Base-by-base conservation (phyloP, 2,888 invertebrate genomes). In the Dynastes hyllus region DNA sequence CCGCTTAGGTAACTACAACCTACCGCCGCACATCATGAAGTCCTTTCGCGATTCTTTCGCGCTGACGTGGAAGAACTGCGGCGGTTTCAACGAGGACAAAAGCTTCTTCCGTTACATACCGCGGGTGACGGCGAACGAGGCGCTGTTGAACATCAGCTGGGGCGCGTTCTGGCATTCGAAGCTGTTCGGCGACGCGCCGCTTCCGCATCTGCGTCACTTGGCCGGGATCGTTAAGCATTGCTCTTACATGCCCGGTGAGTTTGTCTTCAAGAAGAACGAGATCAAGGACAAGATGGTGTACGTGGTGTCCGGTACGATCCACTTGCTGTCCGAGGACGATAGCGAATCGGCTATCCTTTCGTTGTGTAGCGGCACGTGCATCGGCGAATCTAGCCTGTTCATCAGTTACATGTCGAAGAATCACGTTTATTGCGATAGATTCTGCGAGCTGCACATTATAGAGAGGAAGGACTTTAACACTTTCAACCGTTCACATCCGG, bases 281-380 rank as follows among this genome's bases (percentile, higher is more conserved):
- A 22, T 81, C 11, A 82, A 82, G 63, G 75, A 80, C 70, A 81
- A 79, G 29, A 79, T 83, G 79, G 79, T 83, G 9, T 83, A 83
- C 73, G 65, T 83, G 3, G 79, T 79, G 11, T 77, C 76, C 8
- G 82, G 82, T 0, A 78, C 71, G 13, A 69, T 83, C 4, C 77
- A 82, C n/a, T 50, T 83, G 6, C 66, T 83, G 9, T 82, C 82
- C 13, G 80, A 81, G 55, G 81, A 81, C 32, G 82, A 82, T 55
- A 80, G 80, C 3, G 83, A 82, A 76, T 81, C 82, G 6, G 78
- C 81, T 2, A 63, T 83, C 22, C 40, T 82, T 1, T 77, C 78
- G 16, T 61, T 83, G 2, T 69, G 77, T 2, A 78, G 63, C 22
- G 83, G 83, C 1, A 82, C 82, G 9, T 80, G 81, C 61, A 51